phyloP scores from a whole-genome alignment of 2,113 vertebrate genomes.

The Charadrius vociferus region DNA sequence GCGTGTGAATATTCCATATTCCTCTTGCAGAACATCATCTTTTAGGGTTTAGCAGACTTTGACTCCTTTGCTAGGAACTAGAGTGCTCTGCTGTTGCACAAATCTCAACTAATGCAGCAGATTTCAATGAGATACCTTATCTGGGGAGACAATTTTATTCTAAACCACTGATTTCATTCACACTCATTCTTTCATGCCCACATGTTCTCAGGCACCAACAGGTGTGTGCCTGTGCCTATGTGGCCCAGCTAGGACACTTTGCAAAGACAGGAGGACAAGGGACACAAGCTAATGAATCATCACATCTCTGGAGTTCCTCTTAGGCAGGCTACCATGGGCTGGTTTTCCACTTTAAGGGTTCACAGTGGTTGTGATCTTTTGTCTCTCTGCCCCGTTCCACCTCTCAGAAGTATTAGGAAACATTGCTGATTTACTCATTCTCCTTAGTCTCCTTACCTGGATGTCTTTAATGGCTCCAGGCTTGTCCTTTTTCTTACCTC shows the following conservation, averaged over 20 bases:
- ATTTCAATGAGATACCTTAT: not conserved
- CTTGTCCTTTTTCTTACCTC: conserved; percentile 8
- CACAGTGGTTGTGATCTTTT: not conserved
- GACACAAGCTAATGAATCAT: not conserved
- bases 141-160: not conserved
- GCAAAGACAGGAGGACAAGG: not conserved
- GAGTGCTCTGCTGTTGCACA: not conserved
- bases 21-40: not conserved
- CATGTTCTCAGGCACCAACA: not conserved
- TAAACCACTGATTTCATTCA: not conserved
- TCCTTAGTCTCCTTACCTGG: not conserved
- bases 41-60: not conserved
- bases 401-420: not conserved
- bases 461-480: not conserved
- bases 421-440: not conserved
- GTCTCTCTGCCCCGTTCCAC: not conserved
- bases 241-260: not conserved
- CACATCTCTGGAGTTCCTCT: not conserved
- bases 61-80: not conserved
- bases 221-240: not conserved
- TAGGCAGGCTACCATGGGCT: not conserved
- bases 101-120: not conserved
- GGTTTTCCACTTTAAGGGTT: not conserved
- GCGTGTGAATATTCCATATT: not conserved
- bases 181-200: not conserved